phyloP scores from a whole-genome alignment of 2,113 vertebrate species.

The Gulo gulo region DNA sequence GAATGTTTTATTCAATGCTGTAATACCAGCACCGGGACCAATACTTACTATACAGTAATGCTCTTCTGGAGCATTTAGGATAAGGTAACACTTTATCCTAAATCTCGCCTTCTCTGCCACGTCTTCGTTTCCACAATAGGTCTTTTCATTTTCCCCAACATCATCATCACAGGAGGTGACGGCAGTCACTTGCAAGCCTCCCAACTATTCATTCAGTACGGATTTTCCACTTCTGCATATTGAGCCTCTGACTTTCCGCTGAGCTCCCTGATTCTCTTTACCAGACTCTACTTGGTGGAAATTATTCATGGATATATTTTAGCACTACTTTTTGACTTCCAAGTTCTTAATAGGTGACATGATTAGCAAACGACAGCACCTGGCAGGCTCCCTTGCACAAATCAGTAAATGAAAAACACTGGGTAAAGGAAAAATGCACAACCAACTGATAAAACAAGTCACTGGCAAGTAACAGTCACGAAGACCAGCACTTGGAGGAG shows the following conservation, averaged over 20 bases:
- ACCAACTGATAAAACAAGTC: neutral
- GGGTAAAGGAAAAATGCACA: neutral
- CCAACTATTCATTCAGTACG: neutral
- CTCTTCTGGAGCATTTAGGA: neutral
- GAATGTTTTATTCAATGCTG: neutral
- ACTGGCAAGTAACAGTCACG: neutral
- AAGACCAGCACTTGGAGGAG: neutral
- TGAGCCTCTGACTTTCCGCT: neutral
- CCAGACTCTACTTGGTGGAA: neutral
- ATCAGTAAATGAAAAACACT: neutral
- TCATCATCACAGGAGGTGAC: neutral
- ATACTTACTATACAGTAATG: neutral
- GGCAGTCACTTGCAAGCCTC: neutral
- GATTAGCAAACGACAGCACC: neutral
- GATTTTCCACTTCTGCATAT: neutral
- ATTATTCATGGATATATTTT: neutral
- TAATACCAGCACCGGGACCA: neutral
- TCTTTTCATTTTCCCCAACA: neutral
- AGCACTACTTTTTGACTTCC: neutral
- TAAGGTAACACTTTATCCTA: neutral
- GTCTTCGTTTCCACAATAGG: neutral
- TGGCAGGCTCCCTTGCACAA: neutral
- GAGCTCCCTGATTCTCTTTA: neutral
- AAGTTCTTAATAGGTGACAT: neutral
- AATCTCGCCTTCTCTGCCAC: neutral